These are phyloP conservation scores for Cryptotis parvus DNA, from an alignment of 2,113 vertebrate genomes.

Conservation along the genomic window DNA sequence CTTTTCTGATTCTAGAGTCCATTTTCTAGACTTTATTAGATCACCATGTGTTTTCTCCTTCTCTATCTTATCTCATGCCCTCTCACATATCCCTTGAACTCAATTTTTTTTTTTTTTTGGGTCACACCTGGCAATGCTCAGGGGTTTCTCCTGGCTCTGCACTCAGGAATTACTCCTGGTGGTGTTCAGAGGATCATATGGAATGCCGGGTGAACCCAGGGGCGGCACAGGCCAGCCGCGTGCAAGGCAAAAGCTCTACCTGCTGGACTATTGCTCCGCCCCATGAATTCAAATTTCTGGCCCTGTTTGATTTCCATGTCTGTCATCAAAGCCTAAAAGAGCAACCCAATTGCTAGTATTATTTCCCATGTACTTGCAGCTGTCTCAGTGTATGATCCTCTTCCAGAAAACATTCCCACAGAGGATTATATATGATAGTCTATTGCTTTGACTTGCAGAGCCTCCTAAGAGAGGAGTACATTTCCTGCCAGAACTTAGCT, in stretches of 20 bases:
- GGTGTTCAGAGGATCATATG: no score
- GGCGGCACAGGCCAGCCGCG: no score
- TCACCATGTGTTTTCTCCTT: not conserved
- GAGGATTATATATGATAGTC: not conserved
- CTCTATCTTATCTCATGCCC: not conserved
- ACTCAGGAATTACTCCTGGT: no score
- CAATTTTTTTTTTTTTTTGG: no score
- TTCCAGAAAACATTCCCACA: not conserved
- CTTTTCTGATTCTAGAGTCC: not conserved
- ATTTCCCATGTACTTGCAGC: slow-evolving; percentile 11
- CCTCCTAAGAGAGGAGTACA: not conserved
- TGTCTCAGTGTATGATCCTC: not conserved
- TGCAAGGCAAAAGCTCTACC: no score
- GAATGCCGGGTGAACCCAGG: no score
- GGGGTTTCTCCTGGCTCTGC: no score
- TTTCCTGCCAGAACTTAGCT: not conserved
- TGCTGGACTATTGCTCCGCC: no score
- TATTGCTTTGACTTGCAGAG: not conserved
- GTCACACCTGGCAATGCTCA: no score
- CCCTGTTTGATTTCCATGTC: not conserved
- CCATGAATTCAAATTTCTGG: not conserved
- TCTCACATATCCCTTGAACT: not conserved
- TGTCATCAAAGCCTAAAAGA: not conserved
- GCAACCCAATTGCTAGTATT: not conserved
- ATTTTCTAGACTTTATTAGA: slow-evolving; percentile 4